A percentile compares a stretch with the other conserved stretches of the same genome.
phyloP scores from a whole-genome alignment of 2,888 invertebrate species.

The Phengaris arion region DNA sequence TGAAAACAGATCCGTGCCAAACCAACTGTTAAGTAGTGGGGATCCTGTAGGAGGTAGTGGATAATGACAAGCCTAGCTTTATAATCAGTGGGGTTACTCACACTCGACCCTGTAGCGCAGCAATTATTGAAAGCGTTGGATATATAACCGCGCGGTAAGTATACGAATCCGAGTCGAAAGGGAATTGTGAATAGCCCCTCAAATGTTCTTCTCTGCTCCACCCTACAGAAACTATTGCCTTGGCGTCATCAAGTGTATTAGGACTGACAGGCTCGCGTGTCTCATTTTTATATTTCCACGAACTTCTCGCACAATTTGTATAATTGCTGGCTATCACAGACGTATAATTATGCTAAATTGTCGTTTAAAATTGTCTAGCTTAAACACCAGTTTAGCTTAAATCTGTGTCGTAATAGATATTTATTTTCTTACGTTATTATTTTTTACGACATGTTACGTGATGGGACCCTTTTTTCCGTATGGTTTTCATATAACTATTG shows the following conservation, averaged over 20 bases:
- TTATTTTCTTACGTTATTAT: neutral
- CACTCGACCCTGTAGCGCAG: too few relatives aligned
- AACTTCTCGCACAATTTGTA: constrained; percentile 15
- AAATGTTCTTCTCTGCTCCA: too few relatives aligned
- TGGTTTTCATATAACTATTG: too few relatives aligned
- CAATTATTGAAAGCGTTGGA: too few relatives aligned
- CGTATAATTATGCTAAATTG: constrained; percentile 23
- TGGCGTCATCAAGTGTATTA: constrained; percentile 45
- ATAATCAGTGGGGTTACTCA: too few relatives aligned
- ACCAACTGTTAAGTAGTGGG: too few relatives aligned
- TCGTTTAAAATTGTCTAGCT: constrained; percentile 24
- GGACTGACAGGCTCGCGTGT: constrained; percentile 8
- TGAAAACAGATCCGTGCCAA: too few relatives aligned
- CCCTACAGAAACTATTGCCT: constrained; percentile 34
- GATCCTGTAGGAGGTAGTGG: too few relatives aligned
- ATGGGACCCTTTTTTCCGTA: neutral
- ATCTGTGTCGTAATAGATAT: constrained; percentile 11
- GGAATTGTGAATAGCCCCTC: too few relatives aligned
- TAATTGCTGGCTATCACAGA: constrained; percentile 18
- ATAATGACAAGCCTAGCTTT: too few relatives aligned
- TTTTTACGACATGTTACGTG: neutral
- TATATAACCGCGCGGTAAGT: too few relatives aligned
- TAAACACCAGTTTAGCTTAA: constrained; percentile 5
- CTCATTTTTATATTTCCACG: neutral
- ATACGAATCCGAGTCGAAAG: too few relatives aligned